These are phyloP conservation scores for Muscicapa striata DNA, from an alignment of 2,797 vertebrate species.

Conservation along the genomic window DNA sequence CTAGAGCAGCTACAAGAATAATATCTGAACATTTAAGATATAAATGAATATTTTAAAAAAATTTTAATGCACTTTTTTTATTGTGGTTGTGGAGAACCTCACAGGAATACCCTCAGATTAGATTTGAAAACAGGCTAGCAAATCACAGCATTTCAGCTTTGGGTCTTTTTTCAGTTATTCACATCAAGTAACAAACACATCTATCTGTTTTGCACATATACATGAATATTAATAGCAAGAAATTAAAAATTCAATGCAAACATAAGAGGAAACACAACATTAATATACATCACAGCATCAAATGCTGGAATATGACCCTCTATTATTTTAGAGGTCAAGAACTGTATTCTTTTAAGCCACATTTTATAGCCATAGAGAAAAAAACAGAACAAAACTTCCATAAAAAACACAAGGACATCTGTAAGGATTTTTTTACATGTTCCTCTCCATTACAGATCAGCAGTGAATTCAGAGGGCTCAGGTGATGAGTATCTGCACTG, in stretches of 20 bases:
- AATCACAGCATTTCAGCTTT: conserved; percentile 2
- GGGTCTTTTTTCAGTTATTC: not conserved
- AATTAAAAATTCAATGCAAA: conserved; percentile 53
- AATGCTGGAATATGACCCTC: not conserved
- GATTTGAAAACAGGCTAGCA: not conserved
- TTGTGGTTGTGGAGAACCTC: not conserved
- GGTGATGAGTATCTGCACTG: not conserved
- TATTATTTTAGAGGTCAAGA: conserved; percentile 35
- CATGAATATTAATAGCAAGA: conserved; percentile 35
- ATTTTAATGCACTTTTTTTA: not conserved
- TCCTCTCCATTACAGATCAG: not conserved
- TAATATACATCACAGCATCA: conserved; percentile 30
- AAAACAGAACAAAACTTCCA: not conserved
- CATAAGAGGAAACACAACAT: conserved; percentile 2
- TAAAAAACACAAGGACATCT: not conserved
- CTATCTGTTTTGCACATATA: conserved; percentile 9
- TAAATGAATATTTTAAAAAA: not conserved
- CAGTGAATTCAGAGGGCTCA: not conserved
- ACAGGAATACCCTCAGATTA: not conserved
- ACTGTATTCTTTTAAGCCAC: not conserved
- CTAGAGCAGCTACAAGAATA: not conserved
- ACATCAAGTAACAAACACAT: not conserved
- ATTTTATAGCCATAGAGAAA: not conserved
- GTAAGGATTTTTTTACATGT: not conserved
- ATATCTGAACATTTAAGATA: not conserved